These are phyloP conservation scores for Mormyrops attenuatus DNA, from an alignment of 2,797 vertebrate genomes.

Conservation along the genomic window DNA sequence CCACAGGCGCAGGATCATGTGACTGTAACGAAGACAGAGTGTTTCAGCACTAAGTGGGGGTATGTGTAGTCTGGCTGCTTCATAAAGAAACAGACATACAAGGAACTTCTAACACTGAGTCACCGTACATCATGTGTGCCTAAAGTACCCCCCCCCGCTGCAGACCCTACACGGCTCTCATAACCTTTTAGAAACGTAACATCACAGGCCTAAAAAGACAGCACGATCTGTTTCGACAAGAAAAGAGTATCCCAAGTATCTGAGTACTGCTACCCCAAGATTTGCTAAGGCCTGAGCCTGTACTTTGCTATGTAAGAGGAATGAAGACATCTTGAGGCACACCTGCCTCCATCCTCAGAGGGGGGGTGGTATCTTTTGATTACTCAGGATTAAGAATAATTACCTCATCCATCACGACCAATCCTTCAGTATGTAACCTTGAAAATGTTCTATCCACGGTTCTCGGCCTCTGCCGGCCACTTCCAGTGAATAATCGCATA, in stretches of 20 bases:
- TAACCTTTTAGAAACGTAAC: neutral
- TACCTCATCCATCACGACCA: constrained; percentile 1
- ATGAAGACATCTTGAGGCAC: neutral
- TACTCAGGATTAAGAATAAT: neutral
- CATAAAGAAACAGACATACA: neutral
- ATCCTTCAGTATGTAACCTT: constrained; percentile 5
- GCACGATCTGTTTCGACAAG: neutral
- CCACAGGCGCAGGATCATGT: neutral
- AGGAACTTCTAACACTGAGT: neutral
- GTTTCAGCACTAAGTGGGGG: neutral
- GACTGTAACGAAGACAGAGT: neutral
- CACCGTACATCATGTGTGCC: neutral
- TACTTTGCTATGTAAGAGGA: neutral
- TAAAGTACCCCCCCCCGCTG: neutral
- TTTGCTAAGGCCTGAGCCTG: neutral
- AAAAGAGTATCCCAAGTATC: neutral
- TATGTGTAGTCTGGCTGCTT: neutral
- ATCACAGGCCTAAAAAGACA: neutral
- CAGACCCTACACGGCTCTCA: neutral
- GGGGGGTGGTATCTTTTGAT: neutral
- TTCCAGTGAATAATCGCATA: neutral
- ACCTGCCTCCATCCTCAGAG: neutral
- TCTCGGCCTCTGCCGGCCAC: neutral
- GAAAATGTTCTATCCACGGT: neutral
- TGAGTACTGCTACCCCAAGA: neutral